Percentiles rank a stretch among this genome's conserved stretches.
These are phyloP conservation scores for Podocnemis expansa DNA, from an alignment of 2,113 vertebrate species.

Conservation along the genomic window DNA sequence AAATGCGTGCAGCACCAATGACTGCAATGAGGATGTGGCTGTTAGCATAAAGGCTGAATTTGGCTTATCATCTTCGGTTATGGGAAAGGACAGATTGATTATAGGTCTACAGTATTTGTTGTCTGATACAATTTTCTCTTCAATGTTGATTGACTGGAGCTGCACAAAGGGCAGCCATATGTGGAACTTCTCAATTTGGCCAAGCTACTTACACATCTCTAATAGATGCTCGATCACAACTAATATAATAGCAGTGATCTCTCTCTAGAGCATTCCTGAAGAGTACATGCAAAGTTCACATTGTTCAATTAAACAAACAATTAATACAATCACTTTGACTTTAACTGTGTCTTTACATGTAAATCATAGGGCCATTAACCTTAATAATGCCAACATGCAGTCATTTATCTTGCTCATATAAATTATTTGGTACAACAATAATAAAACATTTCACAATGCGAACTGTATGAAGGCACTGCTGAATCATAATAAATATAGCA, in stretches of 20 bases:
- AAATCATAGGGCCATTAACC: conserved; percentile 71
- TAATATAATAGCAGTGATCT: conserved; percentile 45
- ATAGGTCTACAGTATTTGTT: background rate
- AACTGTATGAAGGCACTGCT: background rate
- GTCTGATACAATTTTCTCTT: background rate
- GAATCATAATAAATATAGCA: conserved; percentile 23
- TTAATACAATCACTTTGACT: conserved; percentile 66
- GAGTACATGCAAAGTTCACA: conserved; percentile 58
- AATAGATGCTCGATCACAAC: conserved; percentile 42
- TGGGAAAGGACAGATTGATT: background rate
- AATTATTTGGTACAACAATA: conserved; percentile 47
- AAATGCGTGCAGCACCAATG: background rate
- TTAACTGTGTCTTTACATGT: conserved; percentile 59
- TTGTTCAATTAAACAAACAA: conserved; percentile 60
- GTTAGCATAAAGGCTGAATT: background rate
- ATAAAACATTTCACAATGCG: conserved; percentile 12
- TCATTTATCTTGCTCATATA: conserved; percentile 48
- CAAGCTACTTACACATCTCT: conserved; percentile 22
- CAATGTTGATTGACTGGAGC: background rate
- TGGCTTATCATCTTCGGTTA: background rate
- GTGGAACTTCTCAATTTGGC: background rate
- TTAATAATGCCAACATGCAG: conserved; percentile 58
- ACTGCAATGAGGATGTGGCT: background rate
- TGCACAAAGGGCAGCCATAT: background rate
- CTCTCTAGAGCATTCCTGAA: conserved; percentile 51